A percentile compares a stretch with the other conserved stretches of the same genome.
Evolutionary conservation across 2,797 vertebrate genomes (phyloP).

Genomic region (Lithobates pipiens): DNA sequence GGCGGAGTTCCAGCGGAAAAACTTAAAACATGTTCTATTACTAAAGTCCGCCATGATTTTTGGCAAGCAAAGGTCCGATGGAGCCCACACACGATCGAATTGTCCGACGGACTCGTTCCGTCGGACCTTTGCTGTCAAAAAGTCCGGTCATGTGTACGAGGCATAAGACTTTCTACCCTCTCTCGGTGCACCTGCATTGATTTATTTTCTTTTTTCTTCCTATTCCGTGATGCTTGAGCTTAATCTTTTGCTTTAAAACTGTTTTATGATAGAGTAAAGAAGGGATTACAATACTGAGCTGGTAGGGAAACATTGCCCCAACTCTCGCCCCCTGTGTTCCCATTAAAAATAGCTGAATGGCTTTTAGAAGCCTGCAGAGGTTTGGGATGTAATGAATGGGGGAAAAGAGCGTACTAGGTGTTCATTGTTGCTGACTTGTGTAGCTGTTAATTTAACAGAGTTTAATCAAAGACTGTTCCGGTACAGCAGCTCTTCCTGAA

Average conservation of each 20-base stretch:
- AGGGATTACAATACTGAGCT: neutral
- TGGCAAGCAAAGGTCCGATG: no score
- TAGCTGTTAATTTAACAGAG: conserved; percentile 27
- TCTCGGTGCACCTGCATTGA: conserved; percentile 12
- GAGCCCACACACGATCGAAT: no score
- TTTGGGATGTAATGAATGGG: conserved; percentile 29
- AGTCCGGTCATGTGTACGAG: no score
- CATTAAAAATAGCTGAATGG: neutral
- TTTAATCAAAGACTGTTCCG: neutral
- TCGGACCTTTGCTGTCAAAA: no score
- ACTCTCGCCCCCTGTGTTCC: conserved; percentile 1
- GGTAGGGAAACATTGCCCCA: neutral
- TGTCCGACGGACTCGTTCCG: no score
- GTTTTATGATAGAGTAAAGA: conserved; percentile 21
- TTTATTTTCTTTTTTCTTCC: neutral
- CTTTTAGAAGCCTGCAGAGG: conserved; percentile 19
- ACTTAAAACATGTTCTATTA: no score
- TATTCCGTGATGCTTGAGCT: neutral
- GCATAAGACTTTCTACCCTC: neutral
- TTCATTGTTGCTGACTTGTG: conserved; percentile 41
- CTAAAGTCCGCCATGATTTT: no score
- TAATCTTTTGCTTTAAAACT: neutral
- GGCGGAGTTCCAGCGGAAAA: no score
- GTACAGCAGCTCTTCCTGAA: neutral
- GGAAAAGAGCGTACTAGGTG: conserved; percentile 6